These are phyloP conservation scores for Odiellus spinosus DNA, from an alignment of 2,888 invertebrate genomes.

Conservation along the genomic window DNA sequence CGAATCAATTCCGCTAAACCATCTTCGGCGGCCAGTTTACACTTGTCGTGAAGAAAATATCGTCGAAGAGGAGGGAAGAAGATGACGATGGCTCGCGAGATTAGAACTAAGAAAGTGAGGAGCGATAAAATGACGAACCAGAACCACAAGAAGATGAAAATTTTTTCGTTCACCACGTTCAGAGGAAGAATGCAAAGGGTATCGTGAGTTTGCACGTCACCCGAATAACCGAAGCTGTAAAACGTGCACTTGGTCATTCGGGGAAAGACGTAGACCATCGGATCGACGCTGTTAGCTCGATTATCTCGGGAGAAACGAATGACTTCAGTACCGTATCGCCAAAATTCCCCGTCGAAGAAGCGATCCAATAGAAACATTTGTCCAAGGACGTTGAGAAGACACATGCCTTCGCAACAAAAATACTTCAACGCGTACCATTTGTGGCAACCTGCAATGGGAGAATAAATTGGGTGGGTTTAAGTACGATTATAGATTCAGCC, in stretches of 20 bases:
- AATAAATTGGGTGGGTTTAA: too few relatives aligned
- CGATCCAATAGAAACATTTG: constrained; percentile 15
- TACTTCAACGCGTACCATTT: constrained; percentile 16
- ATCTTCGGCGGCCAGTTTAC: constrained; percentile 9
- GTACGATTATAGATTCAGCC: too few relatives aligned
- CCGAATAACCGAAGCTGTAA: constrained; percentile 13
- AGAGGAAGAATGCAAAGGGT: constrained; percentile 18
- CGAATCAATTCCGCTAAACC: constrained; percentile 10
- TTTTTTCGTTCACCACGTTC: constrained; percentile 20
- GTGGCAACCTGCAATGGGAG: constrained; percentile 4
- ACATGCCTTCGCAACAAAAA: constrained; percentile 14
- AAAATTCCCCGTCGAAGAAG: constrained; percentile 18
- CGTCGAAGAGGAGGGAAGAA: constrained; percentile 6
- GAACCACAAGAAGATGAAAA: constrained; percentile 20
- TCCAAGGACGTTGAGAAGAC: constrained; percentile 11
- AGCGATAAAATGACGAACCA: constrained; percentile 15
- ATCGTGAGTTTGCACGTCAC: constrained; percentile 16
- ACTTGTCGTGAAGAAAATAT: constrained; percentile 10
- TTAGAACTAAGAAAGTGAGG: constrained; percentile 12
- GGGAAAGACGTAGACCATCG: constrained; percentile 18
- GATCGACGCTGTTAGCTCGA: constrained; percentile 8
- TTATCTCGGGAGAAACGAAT: constrained; percentile 7
- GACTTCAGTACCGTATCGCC: constrained; percentile 13
- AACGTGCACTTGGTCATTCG: constrained; percentile 20
- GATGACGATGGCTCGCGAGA: constrained; percentile 12